These are phyloP conservation scores for Harlomillsia oculata DNA, from an alignment of 1,140 invertebrate genomes.

Conservation along the genomic window DNA sequence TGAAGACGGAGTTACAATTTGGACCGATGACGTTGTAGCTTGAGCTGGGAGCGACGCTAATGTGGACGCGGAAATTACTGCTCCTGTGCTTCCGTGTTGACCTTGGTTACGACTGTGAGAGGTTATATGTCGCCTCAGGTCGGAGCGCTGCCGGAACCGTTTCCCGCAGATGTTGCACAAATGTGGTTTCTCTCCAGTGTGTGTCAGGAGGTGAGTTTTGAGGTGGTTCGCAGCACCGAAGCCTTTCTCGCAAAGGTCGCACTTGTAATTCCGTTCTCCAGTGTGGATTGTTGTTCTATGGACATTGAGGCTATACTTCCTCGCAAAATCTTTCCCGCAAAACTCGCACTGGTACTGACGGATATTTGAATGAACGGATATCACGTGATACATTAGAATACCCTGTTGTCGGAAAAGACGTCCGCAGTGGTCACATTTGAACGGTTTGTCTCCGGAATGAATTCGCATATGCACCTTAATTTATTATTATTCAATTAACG, in stretches of 20 bases:
- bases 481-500: too few relatives aligned
- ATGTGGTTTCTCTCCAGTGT: constrained; percentile 77
- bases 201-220: constrained; percentile 77
- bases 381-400: constrained; percentile 80
- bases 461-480: constrained; percentile 61
- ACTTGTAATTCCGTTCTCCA: constrained; percentile 77
- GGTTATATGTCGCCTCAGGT: constrained; percentile 76
- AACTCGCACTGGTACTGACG: constrained; percentile 82
- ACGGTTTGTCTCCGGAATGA: constrained; percentile 68
- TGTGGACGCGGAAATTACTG: too few relatives aligned
- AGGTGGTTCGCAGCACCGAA: constrained; percentile 77
- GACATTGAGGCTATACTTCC: constrained; percentile 85
- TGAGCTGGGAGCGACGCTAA: too few relatives aligned
- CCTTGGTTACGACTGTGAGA: constrained; percentile 53
- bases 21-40: too few relatives aligned
- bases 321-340: constrained; percentile 81
- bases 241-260: constrained; percentile 70
- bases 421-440: constrained; percentile 66
- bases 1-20: too few relatives aligned
- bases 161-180: constrained; percentile 66
- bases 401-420: constrained; percentile 73
- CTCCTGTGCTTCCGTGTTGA: too few relatives aligned
- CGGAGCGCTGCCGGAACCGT: constrained; percentile 71
- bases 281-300: constrained; percentile 84
- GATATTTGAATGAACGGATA: constrained; percentile 68